Base-by-base conservation (phyloP, 2,797 vertebrate genomes). In the Myripristis murdjan region DNA sequence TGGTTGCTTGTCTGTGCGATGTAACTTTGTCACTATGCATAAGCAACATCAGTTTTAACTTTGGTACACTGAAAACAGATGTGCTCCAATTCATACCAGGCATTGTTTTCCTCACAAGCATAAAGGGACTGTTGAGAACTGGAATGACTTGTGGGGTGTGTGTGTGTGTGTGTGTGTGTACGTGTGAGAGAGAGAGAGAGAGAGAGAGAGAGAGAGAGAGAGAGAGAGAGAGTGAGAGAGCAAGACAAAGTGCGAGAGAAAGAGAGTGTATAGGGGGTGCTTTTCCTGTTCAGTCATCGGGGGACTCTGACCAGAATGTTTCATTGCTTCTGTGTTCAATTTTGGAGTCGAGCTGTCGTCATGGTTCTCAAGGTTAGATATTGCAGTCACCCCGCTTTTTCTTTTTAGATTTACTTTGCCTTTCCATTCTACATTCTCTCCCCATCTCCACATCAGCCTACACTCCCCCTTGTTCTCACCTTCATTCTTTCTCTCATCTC, bases 11-110 rank as follows among this genome's bases (percentile, higher is more conserved):
- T 81, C 79, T 77, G 81, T 84, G 85, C 37, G 81, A 70, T 79
- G 83, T 63, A 79, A 87, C 70, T 86, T 84, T 84, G 83, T 87
- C 87, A 83, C 61, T 78, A 81, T 70, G 76, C 66, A 84, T 81
- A 81, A 85, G 86, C 85, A 88, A 83, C 87, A 85, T 90, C 73
- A 80, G 83, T 83, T 91, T 88, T 66, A 61, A 70, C 73, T 91
- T 89, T 88, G 74, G 81, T 90, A 83, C 87, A 94, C 80, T 90
- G 80, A 78, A 93, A 93, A 87, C 93, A 95, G 89, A 95, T 94
- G 93, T 92, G 85, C 74, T 75, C 46, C 82, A 82, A 89, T 86
- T 93, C 77, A 78, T 75, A 84, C 69, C 84, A 92, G 87, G 69
- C 81, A 60, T 70, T 79, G 84, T 77, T 92, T 82, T 84, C 60